Evolutionary conservation across 2,797 vertebrate genomes (phyloP).

Genomic region (Spizella passerina): DNA sequence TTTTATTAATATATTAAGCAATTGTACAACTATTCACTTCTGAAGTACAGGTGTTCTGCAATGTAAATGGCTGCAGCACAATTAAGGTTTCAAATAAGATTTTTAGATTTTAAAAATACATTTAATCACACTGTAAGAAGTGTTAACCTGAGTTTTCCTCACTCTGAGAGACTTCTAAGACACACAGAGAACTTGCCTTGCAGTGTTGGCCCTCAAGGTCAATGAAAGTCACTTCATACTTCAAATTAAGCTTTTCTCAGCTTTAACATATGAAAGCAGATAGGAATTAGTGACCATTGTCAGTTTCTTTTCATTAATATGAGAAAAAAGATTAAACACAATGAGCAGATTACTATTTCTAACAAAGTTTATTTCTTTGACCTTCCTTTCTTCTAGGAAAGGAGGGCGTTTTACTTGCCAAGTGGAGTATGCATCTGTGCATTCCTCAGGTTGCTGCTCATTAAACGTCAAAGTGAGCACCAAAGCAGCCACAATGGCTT

Average conservation of each 20-base stretch:
- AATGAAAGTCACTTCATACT: background rate
- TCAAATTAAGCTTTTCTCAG: conserved; percentile 26
- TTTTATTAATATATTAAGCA: conserved; percentile 10
- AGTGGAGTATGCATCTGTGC: background rate
- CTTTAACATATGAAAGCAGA: conserved; percentile 30
- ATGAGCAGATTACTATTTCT: conserved; percentile 52
- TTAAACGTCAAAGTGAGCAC: background rate
- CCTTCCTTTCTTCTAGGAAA: conserved; percentile 42
- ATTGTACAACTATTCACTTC: background rate
- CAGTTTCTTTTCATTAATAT: conserved; percentile 46
- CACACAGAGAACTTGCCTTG: background rate
- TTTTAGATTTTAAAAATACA: background rate
- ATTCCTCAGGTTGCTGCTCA: conserved; percentile 27
- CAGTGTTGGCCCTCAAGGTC: background rate
- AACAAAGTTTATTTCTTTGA: conserved; percentile 63
- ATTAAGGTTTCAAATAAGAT: background rate
- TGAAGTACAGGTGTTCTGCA: background rate
- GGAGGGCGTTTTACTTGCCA: background rate
- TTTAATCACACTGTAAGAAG: background rate
- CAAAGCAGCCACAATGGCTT: background rate
- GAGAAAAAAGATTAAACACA: conserved; percentile 57
- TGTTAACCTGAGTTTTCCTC: background rate
- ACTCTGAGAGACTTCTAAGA: background rate
- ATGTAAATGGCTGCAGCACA: background rate
- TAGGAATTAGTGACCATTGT: conserved; percentile 33